Evolutionary conservation across 2,888 invertebrate species (phyloP).

Genomic region (Blastobasis adustella): DNA sequence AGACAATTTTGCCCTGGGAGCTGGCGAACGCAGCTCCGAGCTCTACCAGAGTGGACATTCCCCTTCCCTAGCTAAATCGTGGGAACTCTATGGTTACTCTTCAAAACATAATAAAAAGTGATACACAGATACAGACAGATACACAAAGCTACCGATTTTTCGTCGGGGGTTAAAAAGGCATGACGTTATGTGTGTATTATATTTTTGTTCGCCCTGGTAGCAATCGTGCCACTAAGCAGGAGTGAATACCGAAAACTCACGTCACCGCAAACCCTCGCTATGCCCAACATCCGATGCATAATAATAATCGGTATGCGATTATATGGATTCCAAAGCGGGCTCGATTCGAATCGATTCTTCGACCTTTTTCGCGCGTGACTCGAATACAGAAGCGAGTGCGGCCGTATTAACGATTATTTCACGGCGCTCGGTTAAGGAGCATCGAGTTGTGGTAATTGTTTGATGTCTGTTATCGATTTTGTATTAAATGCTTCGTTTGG

Average conservation of each 20-base stretch:
- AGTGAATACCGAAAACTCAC: constrained; percentile 1
- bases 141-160: too few relatives aligned
- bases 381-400: constrained; percentile 29
- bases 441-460: too few relatives aligned
- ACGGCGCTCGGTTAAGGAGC: constrained; percentile 6
- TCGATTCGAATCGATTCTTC: constrained; percentile 32
- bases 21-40: too few relatives aligned
- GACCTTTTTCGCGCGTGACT: constrained; percentile 43
- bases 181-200: too few relatives aligned
- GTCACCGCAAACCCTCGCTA: background rate
- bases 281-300: constrained; percentile 24
- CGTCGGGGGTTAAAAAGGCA: too few relatives aligned
- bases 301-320: constrained; percentile 32
- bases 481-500: constrained; percentile 4
- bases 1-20: too few relatives aligned
- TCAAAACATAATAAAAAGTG: too few relatives aligned
- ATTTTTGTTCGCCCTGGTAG: too few relatives aligned
- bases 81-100: too few relatives aligned
- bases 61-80: too few relatives aligned
- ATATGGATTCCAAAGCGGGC: constrained; percentile 26
- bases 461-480: background rate
- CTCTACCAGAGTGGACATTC: too few relatives aligned
- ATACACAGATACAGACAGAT: too few relatives aligned
- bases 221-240: constrained; percentile 6
- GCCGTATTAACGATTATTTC: constrained; percentile 15